phyloP scores from a whole-genome alignment of 2,113 vertebrate genomes.

The Pionites leucogaster region DNA sequence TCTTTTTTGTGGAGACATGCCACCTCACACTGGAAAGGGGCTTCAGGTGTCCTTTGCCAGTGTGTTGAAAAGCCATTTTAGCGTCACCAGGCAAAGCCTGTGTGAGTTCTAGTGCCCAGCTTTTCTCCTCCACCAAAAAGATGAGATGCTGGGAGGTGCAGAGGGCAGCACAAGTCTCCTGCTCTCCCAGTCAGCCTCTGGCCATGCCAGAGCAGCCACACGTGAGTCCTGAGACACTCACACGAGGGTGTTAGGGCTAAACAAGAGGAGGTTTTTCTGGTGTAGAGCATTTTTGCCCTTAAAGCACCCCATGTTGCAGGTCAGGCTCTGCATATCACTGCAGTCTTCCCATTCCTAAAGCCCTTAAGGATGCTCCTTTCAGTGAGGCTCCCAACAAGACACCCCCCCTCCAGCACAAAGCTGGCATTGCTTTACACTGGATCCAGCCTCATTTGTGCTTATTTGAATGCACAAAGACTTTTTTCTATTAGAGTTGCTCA shows the following conservation, averaged over 20 bases:
- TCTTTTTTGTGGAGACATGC: background rate
- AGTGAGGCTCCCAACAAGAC: background rate
- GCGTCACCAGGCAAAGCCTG: accelerated
- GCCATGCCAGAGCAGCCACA: background rate
- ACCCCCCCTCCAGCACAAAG: background rate
- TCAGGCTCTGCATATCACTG: background rate
- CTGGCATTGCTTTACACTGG: background rate
- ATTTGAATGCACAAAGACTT: background rate
- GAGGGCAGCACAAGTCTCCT: background rate
- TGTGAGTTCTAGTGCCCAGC: background rate
- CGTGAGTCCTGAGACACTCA: background rate
- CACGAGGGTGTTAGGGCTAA: background rate
- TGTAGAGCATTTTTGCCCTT: background rate
- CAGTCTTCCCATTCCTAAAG: background rate
- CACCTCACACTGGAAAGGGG: background rate
- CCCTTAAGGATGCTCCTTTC: background rate
- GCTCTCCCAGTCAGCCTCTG: background rate
- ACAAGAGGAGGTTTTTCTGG: background rate
- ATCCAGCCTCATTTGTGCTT: background rate
- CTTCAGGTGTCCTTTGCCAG: background rate
- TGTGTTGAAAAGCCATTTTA: background rate
- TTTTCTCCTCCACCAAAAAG: background rate
- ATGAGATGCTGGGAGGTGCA: background rate
- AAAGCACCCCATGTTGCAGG: accelerated
- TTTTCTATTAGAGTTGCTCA: background rate